Percentiles rank a stretch among this genome's conserved stretches.
Evolutionary conservation across 2,888 invertebrate genomes (phyloP).

Genomic region (Aradus depressus): DNA sequence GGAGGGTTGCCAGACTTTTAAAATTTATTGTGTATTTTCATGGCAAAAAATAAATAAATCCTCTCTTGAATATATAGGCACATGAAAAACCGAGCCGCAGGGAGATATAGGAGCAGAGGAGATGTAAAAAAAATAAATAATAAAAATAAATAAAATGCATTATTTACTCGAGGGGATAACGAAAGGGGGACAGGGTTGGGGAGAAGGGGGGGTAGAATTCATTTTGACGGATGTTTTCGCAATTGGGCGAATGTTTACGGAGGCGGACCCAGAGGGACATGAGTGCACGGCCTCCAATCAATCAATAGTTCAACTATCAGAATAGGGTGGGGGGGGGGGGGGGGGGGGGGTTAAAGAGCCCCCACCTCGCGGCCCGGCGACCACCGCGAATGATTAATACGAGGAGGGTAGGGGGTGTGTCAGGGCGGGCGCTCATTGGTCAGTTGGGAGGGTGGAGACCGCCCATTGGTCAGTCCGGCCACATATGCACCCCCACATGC

Average conservation of each 20-base stretch:
- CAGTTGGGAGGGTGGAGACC: constrained; percentile 5
- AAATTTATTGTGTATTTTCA: too few species aligned
- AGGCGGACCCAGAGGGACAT: neutral
- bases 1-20: too few species aligned
- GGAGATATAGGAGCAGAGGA: too few species aligned
- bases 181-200: neutral
- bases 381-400: constrained; percentile 13
- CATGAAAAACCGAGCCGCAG: too few species aligned
- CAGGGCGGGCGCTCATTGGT: constrained; percentile 13
- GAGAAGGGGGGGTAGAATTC: constrained; percentile 7
- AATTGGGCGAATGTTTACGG: constrained; percentile 16
- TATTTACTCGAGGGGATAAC: too few species aligned
- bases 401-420: constrained; percentile 16
- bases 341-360: constrained; percentile 19
- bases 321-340: constrained; percentile 16
- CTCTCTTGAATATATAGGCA: too few species aligned
- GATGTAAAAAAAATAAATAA: too few species aligned
- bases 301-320: constrained; percentile 29
- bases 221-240: constrained; percentile 19
- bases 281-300: constrained; percentile 23
- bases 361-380: constrained; percentile 12
- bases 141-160: too few species aligned
- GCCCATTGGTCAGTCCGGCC: constrained; percentile 26
- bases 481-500: constrained; percentile 16
- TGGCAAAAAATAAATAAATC: too few species aligned